phyloP scores from a whole-genome alignment of 2,888 invertebrate species.

The Caenorhabditis sp. region DNA sequence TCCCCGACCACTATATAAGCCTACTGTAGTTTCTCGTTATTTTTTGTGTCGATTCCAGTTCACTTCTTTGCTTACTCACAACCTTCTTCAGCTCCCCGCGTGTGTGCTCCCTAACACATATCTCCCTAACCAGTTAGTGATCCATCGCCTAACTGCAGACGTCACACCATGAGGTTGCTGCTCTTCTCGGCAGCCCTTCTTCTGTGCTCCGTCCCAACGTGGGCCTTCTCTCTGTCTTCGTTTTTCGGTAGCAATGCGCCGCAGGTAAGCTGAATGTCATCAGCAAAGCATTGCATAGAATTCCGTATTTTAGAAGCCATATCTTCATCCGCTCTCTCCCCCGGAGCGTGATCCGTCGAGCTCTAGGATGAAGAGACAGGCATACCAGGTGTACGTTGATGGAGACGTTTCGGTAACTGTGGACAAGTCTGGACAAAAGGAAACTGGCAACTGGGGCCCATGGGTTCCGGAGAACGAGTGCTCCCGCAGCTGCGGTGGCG shows the following conservation, averaged over 20 bases:
- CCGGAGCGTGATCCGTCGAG: conserved; percentile 73
- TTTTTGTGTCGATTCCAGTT: conserved; percentile 4
- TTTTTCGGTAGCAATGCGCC: conserved; percentile 50
- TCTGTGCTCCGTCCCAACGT: conserved; percentile 59
- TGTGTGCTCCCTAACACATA: conserved; percentile 30
- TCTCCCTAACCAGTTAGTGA: conserved; percentile 26
- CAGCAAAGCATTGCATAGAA: background rate
- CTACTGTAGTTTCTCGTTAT: background rate
- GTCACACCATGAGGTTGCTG: conserved; percentile 67
- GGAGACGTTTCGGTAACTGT: conserved; percentile 81
- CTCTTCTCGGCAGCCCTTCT: conserved; percentile 59
- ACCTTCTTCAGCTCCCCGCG: conserved; percentile 21
- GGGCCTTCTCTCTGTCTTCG: conserved; percentile 65
- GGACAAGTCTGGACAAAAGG: conserved; percentile 79
- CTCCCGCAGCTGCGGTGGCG: conserved; percentile 94
- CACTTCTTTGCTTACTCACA: background rate
- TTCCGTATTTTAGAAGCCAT: conserved; percentile 39
- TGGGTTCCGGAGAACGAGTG: conserved; percentile 92
- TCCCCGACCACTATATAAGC: conserved; percentile 11
- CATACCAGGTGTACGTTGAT: conserved; percentile 81
- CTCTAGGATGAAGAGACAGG: conserved; percentile 78
- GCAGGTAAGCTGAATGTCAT: conserved; percentile 23
- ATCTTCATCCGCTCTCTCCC: conserved; percentile 78
- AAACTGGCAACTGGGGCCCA: conserved; percentile 85
- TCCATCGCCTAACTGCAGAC: conserved; percentile 42